phyloP scores from a whole-genome alignment of 2,113 vertebrate species.

The Lepisosteus oculatus region DNA sequence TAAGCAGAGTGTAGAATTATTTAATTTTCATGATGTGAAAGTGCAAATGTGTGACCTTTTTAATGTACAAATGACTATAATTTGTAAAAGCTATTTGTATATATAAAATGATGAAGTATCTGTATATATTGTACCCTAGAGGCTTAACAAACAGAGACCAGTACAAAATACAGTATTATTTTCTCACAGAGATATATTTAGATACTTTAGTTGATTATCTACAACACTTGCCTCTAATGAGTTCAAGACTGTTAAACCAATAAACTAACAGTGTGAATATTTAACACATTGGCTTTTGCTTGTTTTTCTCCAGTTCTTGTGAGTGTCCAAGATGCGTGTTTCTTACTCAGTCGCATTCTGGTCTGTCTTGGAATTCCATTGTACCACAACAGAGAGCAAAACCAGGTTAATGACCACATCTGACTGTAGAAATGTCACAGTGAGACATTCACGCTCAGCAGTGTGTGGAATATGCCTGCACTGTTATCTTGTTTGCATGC shows the following conservation, averaged over 20 bases:
- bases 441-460: too few species aligned
- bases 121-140: slow-evolving; percentile 61
- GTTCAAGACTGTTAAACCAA: slow-evolving; percentile 59
- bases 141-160: slow-evolving; percentile 45
- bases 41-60: slow-evolving; percentile 38
- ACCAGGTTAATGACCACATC: too few species aligned
- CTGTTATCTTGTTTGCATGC: too few species aligned
- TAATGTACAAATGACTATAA: slow-evolving; percentile 53
- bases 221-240: slow-evolving; percentile 35
- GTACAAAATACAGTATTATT: slow-evolving; percentile 62
- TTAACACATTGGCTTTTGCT: slow-evolving; percentile 1
- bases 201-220: slow-evolving; percentile 54
- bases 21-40: slow-evolving; percentile 49
- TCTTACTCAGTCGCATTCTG: neutral
- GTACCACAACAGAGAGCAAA: too few species aligned
- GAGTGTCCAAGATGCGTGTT: neutral
- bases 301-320: neutral
- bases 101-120: slow-evolving; percentile 46
- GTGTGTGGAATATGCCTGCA: too few species aligned
- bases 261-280: slow-evolving; percentile 52
- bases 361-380: too few species aligned
- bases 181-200: slow-evolving; percentile 63
- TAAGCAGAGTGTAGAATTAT: slow-evolving; percentile 54
- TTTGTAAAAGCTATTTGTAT: slow-evolving; percentile 52
- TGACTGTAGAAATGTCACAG: too few species aligned